Conservation (phyloP, 1,140 invertebrate genomes). For the Eriosoma lanigerum region DNA sequence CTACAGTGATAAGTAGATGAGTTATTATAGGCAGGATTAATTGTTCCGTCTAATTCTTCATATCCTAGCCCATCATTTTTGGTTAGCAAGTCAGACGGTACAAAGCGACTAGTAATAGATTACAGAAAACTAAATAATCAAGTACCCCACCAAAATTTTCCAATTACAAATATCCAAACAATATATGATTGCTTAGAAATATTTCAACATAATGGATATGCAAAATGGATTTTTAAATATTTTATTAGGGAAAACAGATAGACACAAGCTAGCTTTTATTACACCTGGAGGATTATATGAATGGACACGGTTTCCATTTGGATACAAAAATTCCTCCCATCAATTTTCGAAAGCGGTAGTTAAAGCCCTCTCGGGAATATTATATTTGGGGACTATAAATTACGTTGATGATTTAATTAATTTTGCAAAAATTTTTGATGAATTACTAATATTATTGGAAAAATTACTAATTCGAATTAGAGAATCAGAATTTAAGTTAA, state of each 20-base stretch:
- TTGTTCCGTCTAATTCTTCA: neutral
- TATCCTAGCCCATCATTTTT: neutral
- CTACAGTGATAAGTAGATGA: neutral
- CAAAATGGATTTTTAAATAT: neutral
- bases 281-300: neutral
- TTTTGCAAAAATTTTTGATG: neutral
- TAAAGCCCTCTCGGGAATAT: neutral
- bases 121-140: neutral
- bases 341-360: neutral
- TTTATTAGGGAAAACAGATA: neutral
- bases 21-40: neutral
- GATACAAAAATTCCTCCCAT: neutral
- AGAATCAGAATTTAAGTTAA: neutral
- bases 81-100: neutral
- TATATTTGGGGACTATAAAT: neutral
- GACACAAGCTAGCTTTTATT: neutral
- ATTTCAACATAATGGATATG: constrained; percentile 9
- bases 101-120: neutral
- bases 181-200: neutral
- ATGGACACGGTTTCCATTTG: neutral
- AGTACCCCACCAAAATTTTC: neutral
- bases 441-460: neutral
- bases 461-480: neutral
- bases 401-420: neutral
- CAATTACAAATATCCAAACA: neutral